Evolutionary conservation across 64 coral and sea anemone species (phyloP), one percentile per base, ranked within the genome.

Genomic region (Montipora capricornis): DNA sequence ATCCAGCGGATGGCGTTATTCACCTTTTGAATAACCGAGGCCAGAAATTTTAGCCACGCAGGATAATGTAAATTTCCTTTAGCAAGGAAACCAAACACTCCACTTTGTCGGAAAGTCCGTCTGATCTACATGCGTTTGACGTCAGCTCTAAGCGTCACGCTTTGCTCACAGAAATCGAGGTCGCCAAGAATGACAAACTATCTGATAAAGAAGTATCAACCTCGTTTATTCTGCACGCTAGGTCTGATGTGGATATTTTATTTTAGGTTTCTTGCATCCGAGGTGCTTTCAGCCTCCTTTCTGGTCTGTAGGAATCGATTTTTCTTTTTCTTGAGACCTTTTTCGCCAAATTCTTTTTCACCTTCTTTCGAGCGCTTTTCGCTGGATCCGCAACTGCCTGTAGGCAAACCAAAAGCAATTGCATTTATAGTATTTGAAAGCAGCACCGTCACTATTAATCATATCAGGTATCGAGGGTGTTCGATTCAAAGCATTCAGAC

Each of bases 271-370:
- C 51, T 59, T 89, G 50, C 49, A 55, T 77, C 89, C 94, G 83
- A 5, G 67, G 47, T 92, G 78, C 93, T 76, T 98, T 98, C 8
- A 95, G 53, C 79, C 82, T 98, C 62, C 94, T 93, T 16, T 91
- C 74, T 15, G 97, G 94, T 47, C 94, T 98, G 45, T 69, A 19
- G 6, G 51, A 49, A 51, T 98, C 94, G 44, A 98, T 15, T 87
- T 99, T 99, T 78, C 98, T 82, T 79, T 99, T 99, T 74, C 92
- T 94, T n/a, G 75, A 83, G 29, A 94, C 92, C 20, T 95, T 96
- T 67, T 99, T 99, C 13, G 92, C 90, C 19, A 96, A 50, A 55
- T 99, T 99, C 83, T 90, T 89, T 87, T 96, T 99, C 57, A 99
- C 29, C 76, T 99, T 99, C 17, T 79, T 81, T 15, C 92, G 88